Evolutionary conservation across 2,113 vertebrate genomes (phyloP).

Genomic region (Chaetodon trifascialis): DNA sequence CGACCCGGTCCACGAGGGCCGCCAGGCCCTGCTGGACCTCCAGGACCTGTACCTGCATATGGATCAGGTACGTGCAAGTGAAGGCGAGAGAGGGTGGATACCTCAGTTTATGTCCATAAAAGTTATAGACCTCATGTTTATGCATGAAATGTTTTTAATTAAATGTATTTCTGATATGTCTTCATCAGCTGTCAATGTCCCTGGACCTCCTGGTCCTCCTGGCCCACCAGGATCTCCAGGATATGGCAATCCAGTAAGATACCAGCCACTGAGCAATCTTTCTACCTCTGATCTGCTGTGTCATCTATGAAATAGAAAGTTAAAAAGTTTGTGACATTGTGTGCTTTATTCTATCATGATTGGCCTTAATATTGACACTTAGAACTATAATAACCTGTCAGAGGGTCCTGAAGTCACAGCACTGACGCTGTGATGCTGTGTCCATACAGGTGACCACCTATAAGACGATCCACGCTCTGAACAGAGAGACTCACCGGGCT

Average conservation of each 20-base stretch:
- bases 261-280: neutral
- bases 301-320: too few relatives aligned
- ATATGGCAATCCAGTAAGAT: constrained; percentile 87
- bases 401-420: neutral
- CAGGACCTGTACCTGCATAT: constrained; percentile 85
- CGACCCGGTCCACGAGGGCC: constrained; percentile 88
- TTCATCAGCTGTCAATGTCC: constrained; percentile 82
- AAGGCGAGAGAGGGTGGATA: neutral
- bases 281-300: neutral
- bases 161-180: constrained; percentile 6
- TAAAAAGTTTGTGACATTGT: neutral
- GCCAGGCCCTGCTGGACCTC: constrained; percentile 86
- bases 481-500: constrained; percentile 84
- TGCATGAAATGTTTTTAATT: neutral
- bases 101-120: neutral
- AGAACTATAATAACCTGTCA: neutral
- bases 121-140: too few relatives aligned
- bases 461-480: constrained; percentile 83
- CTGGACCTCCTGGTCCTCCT: constrained; percentile 92
- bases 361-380: neutral
- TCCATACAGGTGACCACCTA: constrained; percentile 86
- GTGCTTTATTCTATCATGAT: neutral
- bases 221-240: constrained; percentile 89
- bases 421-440: constrained; percentile 17
- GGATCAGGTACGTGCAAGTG: constrained; percentile 81